Conservation (phyloP, 2,888 invertebrate genomes). For the Dicycla oo region DNA sequence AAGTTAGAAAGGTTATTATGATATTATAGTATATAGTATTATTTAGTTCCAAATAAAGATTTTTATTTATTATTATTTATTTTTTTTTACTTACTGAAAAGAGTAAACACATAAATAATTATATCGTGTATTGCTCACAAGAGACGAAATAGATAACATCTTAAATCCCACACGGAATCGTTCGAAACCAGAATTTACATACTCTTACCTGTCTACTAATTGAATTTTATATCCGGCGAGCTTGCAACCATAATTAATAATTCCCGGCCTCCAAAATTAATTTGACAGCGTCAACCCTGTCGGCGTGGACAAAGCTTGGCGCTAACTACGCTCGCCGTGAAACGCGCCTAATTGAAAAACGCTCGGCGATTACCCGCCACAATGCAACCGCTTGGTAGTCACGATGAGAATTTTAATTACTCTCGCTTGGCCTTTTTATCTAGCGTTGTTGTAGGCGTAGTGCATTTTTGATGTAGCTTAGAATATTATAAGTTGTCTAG, state of each 20-base stretch:
- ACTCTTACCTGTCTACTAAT: slow-evolving; percentile 44
- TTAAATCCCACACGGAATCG: not conserved
- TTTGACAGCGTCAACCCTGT: slow-evolving; percentile 67
- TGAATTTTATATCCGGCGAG: slow-evolving; percentile 53
- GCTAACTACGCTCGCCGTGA: slow-evolving; percentile 70
- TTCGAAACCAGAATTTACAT: slow-evolving; percentile 31
- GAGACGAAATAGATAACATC: not conserved
- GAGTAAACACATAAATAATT: no score
- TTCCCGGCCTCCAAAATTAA: slow-evolving; percentile 53
- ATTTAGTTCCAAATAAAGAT: no score
- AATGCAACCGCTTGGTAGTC: slow-evolving; percentile 66
- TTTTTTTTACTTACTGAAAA: no score
- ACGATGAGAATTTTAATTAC: slow-evolving; percentile 76
- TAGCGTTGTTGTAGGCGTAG: slow-evolving; percentile 30
- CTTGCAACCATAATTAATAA: slow-evolving; percentile 58
- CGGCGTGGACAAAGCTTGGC: slow-evolving; percentile 70
- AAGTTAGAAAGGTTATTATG: no score
- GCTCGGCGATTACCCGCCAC: slow-evolving; percentile 66
- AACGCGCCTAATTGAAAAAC: slow-evolving; percentile 76
- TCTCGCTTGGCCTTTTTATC: slow-evolving; percentile 61
- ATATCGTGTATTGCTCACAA: not conserved
- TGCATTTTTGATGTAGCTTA: slow-evolving; percentile 33
- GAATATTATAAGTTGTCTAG: slow-evolving; percentile 28
- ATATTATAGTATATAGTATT: no score
- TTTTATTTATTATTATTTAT: no score